Evolutionary conservation across 2,888 invertebrate species (phyloP).

Genomic region (Chymomyza procnemis): DNA sequence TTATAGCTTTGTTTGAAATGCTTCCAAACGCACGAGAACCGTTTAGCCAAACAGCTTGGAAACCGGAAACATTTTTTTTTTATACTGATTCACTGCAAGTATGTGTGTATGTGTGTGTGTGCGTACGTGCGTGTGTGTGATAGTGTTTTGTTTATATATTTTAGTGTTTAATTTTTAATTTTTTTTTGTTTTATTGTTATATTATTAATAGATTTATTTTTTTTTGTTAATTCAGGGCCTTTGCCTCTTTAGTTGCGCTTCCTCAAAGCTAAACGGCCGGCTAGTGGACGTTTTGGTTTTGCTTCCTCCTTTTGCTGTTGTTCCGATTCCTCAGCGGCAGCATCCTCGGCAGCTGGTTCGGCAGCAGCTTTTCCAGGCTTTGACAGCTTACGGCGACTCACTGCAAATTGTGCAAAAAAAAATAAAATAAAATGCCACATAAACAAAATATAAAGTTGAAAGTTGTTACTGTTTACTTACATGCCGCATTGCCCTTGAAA

Average conservation of each 20-base stretch:
- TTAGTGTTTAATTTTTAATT: not conserved
- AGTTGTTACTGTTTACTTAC: constrained; percentile 60
- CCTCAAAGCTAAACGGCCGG: constrained; percentile 73
- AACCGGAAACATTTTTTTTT: not conserved
- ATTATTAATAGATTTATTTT: not conserved
- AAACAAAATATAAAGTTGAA: no score
- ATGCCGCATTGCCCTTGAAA: constrained; percentile 72
- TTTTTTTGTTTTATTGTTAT: not conserved
- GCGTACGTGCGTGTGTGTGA: not conserved
- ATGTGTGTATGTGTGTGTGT: not conserved
- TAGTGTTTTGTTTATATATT: not conserved
- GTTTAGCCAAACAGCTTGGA: not conserved
- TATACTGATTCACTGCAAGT: not conserved
- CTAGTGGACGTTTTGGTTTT: constrained; percentile 71
- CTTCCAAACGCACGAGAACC: not conserved
- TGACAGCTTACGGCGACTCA: constrained; percentile 71
- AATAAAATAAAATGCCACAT: no score
- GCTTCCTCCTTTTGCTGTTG: constrained; percentile 73
- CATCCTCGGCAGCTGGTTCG: constrained; percentile 61
- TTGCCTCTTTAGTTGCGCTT: constrained; percentile 70
- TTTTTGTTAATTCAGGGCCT: not conserved
- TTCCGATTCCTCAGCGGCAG: constrained; percentile 71
- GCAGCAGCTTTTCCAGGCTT: constrained; percentile 69
- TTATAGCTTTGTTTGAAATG: not conserved
- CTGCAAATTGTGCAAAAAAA: constrained; percentile 54